phyloP scores from a whole-genome alignment of 1,140 invertebrate genomes.

The Scaptomyza pallida region DNA sequence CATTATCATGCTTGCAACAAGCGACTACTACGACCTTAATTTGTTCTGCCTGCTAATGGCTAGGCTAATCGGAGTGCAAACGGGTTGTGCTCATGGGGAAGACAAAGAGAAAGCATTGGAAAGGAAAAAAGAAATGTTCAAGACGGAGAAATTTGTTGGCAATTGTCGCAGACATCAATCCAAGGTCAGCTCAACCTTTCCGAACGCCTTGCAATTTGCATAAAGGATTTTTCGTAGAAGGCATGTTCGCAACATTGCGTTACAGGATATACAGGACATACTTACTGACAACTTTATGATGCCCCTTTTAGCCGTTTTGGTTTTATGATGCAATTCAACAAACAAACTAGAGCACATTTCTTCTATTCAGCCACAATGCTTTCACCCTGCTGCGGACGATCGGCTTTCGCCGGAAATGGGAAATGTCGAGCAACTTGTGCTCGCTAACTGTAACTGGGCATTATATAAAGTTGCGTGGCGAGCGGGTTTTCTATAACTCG shows the following conservation, averaged over 20 bases:
- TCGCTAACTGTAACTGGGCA: constrained; percentile 34
- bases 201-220: constrained; percentile 52
- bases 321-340: constrained; percentile 75
- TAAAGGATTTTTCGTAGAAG: constrained; percentile 61
- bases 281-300: too few relatives aligned
- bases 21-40: constrained; percentile 23
- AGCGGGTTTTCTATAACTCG: constrained; percentile 38
- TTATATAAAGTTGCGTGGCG: constrained; percentile 61
- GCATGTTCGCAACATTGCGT: constrained; percentile 64
- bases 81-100: constrained; percentile 21
- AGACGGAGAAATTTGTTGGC: neutral
- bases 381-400: constrained; percentile 60
- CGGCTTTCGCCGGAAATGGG: constrained; percentile 50
- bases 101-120: neutral
- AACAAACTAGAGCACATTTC: constrained; percentile 38
- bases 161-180: constrained; percentile 9
- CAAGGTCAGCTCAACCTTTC: constrained; percentile 36
- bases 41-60: constrained; percentile 45
- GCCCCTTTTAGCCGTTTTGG: constrained; percentile 10
- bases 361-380: constrained; percentile 8
- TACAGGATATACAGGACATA: too few relatives aligned
- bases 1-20: constrained; percentile 66
- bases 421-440: constrained; percentile 31
- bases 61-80: constrained; percentile 20
- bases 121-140: neutral